Base-by-base conservation (phyloP, 2,113 vertebrate species). In the Vicugna pacos region DNA sequence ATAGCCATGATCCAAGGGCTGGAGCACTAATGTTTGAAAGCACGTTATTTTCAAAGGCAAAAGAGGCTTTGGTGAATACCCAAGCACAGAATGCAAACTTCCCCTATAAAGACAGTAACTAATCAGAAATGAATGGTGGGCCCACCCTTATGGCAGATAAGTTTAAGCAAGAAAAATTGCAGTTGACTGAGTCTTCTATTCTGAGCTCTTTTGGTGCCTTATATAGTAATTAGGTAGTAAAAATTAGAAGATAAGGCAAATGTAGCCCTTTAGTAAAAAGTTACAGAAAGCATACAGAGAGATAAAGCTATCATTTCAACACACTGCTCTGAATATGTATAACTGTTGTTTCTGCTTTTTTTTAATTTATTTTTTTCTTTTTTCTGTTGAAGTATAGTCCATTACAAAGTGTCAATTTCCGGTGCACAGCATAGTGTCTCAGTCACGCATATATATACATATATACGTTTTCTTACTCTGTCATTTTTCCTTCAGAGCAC, bases 291-390 rank as follows among this genome's bases (percentile, higher is more conserved):
- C 35, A 79, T 56, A 48, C 2, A 89, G 96, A 60, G 56, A 91
- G 86, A 88, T 90, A 73, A 69, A 93, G 75, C 90, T 97, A 62
- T 73, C 56, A 96, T 98, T 97, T 97, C 86, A 98, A 60, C 42
- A 89, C 11, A 35, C 15, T 46, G 2, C 52, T 87, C 72, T 67
- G 67, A 32, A 50, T 76, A 52, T 70, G 20, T 83, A 67, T 56
- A 82, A 80, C 38, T 70, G 11, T 17, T 70, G 38, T 42, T 42
- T 42, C 38, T 42, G 38, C 38, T 42, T 42, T 42, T 42, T 42
- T 42, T 42, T 5, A 38, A 42, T 42, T 42, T 42, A 42, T 42
- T 42, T 42, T 42, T 42, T 42, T 42, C 38, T 42, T 42, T 42
- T 42, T 42, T 42, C 38, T 42, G 5, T 42, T 42, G 38, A 42